Evolutionary conservation across 2,113 vertebrate species (phyloP).

Genomic region (Bubo blakistoni): DNA sequence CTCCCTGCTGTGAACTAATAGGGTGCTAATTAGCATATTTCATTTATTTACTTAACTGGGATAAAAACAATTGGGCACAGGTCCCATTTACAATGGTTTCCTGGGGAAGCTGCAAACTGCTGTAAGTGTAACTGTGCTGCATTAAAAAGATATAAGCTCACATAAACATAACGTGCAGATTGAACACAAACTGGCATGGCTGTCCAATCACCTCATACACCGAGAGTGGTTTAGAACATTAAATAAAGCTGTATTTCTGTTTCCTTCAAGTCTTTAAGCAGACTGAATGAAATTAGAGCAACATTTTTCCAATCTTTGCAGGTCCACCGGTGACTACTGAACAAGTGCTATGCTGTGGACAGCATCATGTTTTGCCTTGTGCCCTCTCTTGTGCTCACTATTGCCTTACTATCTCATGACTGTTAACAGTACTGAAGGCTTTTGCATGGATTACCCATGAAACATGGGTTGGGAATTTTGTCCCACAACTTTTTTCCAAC

Average conservation of each 20-base stretch:
- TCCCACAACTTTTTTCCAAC: background rate
- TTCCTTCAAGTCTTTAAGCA: background rate
- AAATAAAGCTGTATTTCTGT: slow-evolving; percentile 38
- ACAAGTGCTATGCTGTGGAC: background rate
- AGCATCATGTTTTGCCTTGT: background rate
- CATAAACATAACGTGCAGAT: slow-evolving; percentile 17
- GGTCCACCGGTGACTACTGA: background rate
- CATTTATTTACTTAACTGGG: slow-evolving; percentile 82
- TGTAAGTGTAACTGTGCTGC: slow-evolving; percentile 37
- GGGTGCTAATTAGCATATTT: slow-evolving; percentile 84
- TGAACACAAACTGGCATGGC: background rate
- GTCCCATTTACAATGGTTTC: slow-evolving; percentile 77
- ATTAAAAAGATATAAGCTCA: slow-evolving; percentile 56
- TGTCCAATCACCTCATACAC: slow-evolving; percentile 17
- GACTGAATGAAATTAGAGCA: background rate
- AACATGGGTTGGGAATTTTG: background rate
- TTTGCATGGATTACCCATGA: background rate
- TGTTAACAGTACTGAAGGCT: background rate
- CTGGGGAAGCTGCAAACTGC: slow-evolving; percentile 69
- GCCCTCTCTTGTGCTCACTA: background rate
- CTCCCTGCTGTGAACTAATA: slow-evolving; percentile 81
- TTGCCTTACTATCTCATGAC: background rate
- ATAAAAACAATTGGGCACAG: slow-evolving; percentile 76
- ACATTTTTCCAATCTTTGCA: background rate
- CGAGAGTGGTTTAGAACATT: slow-evolving; percentile 40